A percentile compares a stretch with the other conserved stretches of the same genome.
These are phyloP conservation scores for Drosophila ambigua DNA, from an alignment of 1,140 invertebrate genomes.

Conservation along the genomic window DNA sequence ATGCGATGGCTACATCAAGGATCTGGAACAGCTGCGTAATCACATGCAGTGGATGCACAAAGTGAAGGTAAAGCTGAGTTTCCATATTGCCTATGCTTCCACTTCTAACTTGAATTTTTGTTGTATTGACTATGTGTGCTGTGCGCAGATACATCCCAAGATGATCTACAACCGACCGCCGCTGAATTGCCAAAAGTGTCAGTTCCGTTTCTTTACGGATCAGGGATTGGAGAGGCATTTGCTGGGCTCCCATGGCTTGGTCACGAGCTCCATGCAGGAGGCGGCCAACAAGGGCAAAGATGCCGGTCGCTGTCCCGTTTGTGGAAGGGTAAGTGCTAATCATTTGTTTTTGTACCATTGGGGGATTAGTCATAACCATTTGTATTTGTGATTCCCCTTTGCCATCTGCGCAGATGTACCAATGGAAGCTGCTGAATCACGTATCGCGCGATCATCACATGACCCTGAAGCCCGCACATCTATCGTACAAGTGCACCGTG, in stretches of 20 bases:
- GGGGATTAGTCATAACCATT: background rate
- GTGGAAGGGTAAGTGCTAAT: slow-evolving; percentile 90
- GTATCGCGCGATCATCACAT: slow-evolving; percentile 95
- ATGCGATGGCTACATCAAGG: slow-evolving; percentile 97
- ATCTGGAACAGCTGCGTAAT: slow-evolving; percentile 95
- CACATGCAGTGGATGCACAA: slow-evolving; percentile 99
- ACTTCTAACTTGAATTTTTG: background rate
- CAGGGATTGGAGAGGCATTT: slow-evolving; percentile 96
- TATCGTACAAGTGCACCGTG: slow-evolving; percentile 97
- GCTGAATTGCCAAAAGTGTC: slow-evolving; percentile 97
- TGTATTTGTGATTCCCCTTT: slow-evolving; percentile 7
- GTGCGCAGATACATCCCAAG: slow-evolving; percentile 92
- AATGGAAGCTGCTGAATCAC: slow-evolving; percentile 96
- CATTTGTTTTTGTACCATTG: background rate
- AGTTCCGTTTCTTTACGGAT: slow-evolving; percentile 90
- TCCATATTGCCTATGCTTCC: slow-evolving; percentile 4
- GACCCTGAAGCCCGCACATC: slow-evolving; percentile 94
- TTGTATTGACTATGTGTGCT: background rate
- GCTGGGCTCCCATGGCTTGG: slow-evolving; percentile 95
- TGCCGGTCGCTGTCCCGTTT: slow-evolving; percentile 95
- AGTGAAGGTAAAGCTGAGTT: slow-evolving; percentile 87
- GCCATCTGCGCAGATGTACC: slow-evolving; percentile 89
- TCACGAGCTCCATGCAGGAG: slow-evolving; percentile 97
- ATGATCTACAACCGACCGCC: slow-evolving; percentile 98
- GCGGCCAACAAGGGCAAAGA: slow-evolving; percentile 97